phyloP scores from a whole-genome alignment of 2,888 invertebrate genomes.

The Lithophane socia region DNA sequence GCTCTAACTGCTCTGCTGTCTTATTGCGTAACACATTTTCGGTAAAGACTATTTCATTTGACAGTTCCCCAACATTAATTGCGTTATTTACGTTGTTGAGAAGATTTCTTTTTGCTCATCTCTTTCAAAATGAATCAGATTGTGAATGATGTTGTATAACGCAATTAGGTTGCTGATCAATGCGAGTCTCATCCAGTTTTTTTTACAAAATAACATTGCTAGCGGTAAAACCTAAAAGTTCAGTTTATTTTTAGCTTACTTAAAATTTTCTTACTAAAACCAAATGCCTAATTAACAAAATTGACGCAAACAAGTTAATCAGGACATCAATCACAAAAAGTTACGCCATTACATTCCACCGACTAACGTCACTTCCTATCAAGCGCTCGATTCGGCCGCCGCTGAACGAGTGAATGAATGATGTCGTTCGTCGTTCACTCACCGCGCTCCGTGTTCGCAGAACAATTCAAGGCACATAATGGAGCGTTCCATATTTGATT shows the following conservation, averaged over 20 bases:
- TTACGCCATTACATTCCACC: not conserved
- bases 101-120: no score
- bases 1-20: no score
- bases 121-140: no score
- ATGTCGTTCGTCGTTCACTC: conserved; percentile 54
- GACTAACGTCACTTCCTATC: conserved; percentile 50
- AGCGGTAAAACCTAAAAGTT: not conserved
- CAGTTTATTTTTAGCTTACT: not conserved
- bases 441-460: conserved; percentile 11
- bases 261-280: not conserved
- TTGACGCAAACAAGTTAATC: conserved; percentile 13
- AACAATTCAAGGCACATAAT: conserved; percentile 58
- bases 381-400: conserved; percentile 30
- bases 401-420: conserved; percentile 59
- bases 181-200: no score
- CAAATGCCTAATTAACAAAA: conserved; percentile 21
- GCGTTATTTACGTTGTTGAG: no score
- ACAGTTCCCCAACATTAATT: no score
- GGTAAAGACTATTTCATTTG: no score
- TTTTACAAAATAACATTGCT: not conserved
- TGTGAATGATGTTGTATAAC: no score
- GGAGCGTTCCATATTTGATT: conserved; percentile 64
- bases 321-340: conserved; percentile 37
- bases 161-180: no score
- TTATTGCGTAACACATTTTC: no score